Percentiles rank a stretch among this genome's conserved stretches.
These are phyloP conservation scores for Ennomos quercinarius DNA, from an alignment of 2,888 invertebrate genomes.

Conservation along the genomic window DNA sequence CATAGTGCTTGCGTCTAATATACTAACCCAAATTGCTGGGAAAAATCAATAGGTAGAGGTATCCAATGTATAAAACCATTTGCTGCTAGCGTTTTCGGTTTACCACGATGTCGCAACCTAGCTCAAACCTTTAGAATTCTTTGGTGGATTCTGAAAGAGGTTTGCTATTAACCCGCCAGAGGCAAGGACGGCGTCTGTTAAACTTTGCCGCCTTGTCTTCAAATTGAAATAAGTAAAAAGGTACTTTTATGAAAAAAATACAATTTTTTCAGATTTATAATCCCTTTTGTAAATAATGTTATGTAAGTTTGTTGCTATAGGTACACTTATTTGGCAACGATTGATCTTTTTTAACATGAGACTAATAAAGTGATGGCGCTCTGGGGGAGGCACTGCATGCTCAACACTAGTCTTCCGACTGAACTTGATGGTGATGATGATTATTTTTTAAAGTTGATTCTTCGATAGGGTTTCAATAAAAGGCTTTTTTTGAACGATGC, in stretches of 20 bases:
- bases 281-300: conserved; percentile 5
- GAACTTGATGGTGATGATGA: background rate
- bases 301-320: background rate
- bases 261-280: conserved; percentile 5
- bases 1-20: no score
- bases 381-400: no score
- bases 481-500: no score
- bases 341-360: no score
- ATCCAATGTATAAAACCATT: conserved; percentile 8
- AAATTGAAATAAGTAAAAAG: conserved; percentile 40
- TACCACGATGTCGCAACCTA: conserved; percentile 31
- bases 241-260: conserved; percentile 6
- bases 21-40: background rate
- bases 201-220: conserved; percentile 40
- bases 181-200: conserved; percentile 37
- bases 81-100: conserved; percentile 20
- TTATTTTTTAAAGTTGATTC: no score
- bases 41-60: conserved; percentile 3
- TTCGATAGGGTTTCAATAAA: no score
- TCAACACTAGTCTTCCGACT: no score
- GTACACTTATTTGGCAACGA: no score
- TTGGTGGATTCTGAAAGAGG: conserved; percentile 37
- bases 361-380: no score
- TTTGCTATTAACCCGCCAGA: conserved; percentile 41
- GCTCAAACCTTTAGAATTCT: conserved; percentile 37